Evolutionary conservation across 37 sponge, comb jelly and placozoan species (phyloP), one percentile per base, ranked within the genome.

Genomic region (Aplysina aerophoba): DNA sequence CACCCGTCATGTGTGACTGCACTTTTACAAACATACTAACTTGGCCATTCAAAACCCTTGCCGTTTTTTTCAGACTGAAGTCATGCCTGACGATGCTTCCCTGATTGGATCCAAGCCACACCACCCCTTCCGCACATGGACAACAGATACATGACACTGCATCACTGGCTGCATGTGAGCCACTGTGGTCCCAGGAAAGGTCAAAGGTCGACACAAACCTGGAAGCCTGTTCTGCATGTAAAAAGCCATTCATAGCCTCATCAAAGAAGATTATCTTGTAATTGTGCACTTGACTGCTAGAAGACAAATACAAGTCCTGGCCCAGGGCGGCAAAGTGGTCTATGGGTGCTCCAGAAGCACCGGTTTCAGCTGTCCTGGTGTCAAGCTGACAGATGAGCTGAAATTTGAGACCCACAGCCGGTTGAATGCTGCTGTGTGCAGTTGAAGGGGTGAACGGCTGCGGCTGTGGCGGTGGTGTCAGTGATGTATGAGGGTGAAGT

Each of bases 331-430:
- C 71, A 69, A 69, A 69, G 6, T 69, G 28, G 1, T 1, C 4
- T 1, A 16, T 30, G 71, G 28, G 28, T 33, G 71, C 33, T 82
- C 78, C 62, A 89, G 50, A 64, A 80, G 73, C 22, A 94, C 88
- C 1, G 71, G 34, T 82, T 38, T 55, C 94, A 90, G 88, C 80
- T 81, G 78, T 16, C 82, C 86, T 16, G 81, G 84, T 56, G 85
- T 87, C 1, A 83, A 87, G 14, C 71, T 91, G 68, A 85, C 91
- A 50, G 64, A 87, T 31, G 31, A 40, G 35, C 64, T 84, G 59
- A 61, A 80, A 39, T 62, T 62, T 62, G 24, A 62, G 64, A 62
- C 28, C 64, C 24, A 62, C 24, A 62, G 28, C 50, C 50, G 3
- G 50, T 8, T 44, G 50, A 8, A 8, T 5, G 11, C 28, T n/a